Conservation (phyloP, 2,113 vertebrate species). For the Columbina picui region DNA sequence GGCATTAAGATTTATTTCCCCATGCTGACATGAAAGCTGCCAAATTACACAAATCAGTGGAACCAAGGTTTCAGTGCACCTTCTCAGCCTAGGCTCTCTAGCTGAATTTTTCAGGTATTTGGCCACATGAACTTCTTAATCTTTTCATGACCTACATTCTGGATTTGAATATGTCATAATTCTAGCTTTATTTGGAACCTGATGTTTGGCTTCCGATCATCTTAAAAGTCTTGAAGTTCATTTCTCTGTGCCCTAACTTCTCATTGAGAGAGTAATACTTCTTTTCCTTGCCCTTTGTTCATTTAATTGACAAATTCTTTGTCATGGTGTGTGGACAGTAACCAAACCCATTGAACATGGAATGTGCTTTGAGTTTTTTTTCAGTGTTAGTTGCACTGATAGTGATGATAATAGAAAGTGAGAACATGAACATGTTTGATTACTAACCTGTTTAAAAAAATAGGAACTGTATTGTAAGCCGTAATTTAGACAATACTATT, state of each 20-base stretch:
- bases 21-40: rapidly evolving
- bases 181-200: not conserved
- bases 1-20: not conserved
- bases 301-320: not conserved
- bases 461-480: rapidly evolving
- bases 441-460: not conserved
- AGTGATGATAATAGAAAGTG: not conserved
- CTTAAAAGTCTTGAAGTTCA: not conserved
- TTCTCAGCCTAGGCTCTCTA: not conserved
- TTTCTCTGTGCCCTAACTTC: not conserved
- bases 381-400: not conserved
- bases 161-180: rapidly evolving
- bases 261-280: not conserved
- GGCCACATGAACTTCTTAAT: not conserved
- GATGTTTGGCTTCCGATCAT: not conserved
- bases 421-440: not conserved
- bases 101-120: not conserved
- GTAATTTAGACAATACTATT: not conserved
- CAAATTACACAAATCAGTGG: not conserved
- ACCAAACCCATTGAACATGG: rapidly evolving
- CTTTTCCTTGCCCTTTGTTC: not conserved
- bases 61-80: not conserved
- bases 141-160: not conserved
- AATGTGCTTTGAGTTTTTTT: not conserved
- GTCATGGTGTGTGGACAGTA: not conserved